These are phyloP conservation scores for Chymomyza caudatula DNA, from an alignment of 2,888 invertebrate species.

Conservation along the genomic window DNA sequence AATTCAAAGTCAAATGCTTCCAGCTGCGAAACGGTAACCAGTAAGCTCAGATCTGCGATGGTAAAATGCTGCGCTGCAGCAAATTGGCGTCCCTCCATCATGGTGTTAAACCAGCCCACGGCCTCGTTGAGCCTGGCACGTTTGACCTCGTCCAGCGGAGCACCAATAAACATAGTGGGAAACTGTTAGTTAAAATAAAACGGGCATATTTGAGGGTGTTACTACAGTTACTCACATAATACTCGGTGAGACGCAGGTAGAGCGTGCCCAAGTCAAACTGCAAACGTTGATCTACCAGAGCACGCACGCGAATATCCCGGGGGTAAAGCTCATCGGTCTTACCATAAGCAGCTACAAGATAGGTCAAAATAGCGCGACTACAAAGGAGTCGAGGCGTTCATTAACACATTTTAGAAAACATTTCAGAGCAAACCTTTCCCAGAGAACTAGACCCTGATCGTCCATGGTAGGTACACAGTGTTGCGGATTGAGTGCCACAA, in stretches of 20 bases:
- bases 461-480: constrained; percentile 81
- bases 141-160: constrained; percentile 78
- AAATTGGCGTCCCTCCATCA: constrained; percentile 80
- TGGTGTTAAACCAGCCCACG: constrained; percentile 80
- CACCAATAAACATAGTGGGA: constrained; percentile 78
- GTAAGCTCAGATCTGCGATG: constrained; percentile 75
- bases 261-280: constrained; percentile 81
- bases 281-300: constrained; percentile 81
- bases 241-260: constrained; percentile 79
- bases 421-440: constrained; percentile 79
- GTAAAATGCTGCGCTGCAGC: constrained; percentile 81
- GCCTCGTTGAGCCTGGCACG: constrained; percentile 80
- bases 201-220: background rate
- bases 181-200: constrained; percentile 66
- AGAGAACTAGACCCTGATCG: constrained; percentile 80
- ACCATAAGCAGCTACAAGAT: constrained; percentile 81
- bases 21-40: constrained; percentile 76
- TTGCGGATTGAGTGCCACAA: constrained; percentile 80
- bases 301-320: constrained; percentile 80
- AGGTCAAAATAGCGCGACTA: constrained; percentile 80
- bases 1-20: constrained; percentile 80
- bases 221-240: constrained; percentile 79
- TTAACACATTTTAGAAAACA: no score
- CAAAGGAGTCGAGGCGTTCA: no score
- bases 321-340: constrained; percentile 82